Conservation (phyloP, 2,888 invertebrate genomes). For the Ichneumoninae sp. region DNA sequence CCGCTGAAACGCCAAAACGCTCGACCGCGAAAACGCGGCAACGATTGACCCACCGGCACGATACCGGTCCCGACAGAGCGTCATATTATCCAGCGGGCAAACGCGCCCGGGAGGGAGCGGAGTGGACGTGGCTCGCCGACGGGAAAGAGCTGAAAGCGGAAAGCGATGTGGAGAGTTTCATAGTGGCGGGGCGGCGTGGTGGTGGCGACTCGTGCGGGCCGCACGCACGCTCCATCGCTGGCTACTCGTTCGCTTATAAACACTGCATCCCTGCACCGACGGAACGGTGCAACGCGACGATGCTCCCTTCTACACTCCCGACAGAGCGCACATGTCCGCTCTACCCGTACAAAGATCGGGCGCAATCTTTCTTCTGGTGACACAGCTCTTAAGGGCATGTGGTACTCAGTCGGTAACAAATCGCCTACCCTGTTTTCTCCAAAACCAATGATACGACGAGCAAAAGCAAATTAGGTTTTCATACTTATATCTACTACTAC, state of each 20-base stretch:
- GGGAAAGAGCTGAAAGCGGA: conserved; percentile 34
- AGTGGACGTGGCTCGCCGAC: conserved; percentile 3
- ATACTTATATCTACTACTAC: no score
- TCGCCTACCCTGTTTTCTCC: no score
- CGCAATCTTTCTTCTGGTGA: background rate
- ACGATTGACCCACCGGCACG: conserved; percentile 79
- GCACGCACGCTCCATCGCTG: conserved; percentile 27
- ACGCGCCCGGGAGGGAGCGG: conserved; percentile 32
- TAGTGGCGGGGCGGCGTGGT: background rate
- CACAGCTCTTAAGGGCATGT: background rate
- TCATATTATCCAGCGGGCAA: conserved; percentile 50
- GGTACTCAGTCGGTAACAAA: no score
- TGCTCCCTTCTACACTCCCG: background rate
- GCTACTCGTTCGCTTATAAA: conserved; percentile 10
- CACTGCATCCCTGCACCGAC: conserved; percentile 18
- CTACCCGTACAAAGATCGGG: conserved; percentile 8
- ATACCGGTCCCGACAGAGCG: conserved; percentile 62
- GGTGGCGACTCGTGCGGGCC: conserved; percentile 34
- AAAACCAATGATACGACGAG: no score
- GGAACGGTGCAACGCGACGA: background rate
- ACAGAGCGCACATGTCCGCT: conserved; percentile 5
- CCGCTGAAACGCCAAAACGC: conserved; percentile 79
- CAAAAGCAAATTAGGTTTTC: no score
- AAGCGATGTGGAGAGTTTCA: conserved; percentile 31
- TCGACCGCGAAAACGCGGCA: conserved; percentile 81